A percentile compares a stretch with the other conserved stretches of the same genome.
Evolutionary conservation across 2,888 invertebrate genomes (phyloP).

Genomic region (Seira sanloemensis): DNA sequence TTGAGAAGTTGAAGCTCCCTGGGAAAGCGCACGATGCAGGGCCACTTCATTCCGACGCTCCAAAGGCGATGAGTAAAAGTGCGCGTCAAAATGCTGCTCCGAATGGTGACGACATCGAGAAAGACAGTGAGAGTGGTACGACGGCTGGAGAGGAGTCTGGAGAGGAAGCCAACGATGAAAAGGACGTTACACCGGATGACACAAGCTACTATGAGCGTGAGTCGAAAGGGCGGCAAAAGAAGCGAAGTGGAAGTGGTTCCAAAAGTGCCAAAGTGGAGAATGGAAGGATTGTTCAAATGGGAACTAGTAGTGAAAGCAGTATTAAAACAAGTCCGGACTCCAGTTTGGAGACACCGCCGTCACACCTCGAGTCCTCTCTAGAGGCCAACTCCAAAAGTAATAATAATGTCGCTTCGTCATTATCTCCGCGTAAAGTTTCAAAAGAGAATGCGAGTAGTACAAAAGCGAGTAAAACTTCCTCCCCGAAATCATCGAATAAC

Average conservation of each 20-base stretch:
- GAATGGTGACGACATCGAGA: constrained; percentile 38
- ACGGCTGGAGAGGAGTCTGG: constrained; percentile 36
- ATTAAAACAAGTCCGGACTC: constrained; percentile 56
- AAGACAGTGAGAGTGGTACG: constrained; percentile 50
- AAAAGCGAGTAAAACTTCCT: not conserved
- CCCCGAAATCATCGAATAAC: not conserved
- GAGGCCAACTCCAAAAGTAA: constrained; percentile 11
- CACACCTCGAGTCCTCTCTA: constrained; percentile 27
- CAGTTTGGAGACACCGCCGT: constrained; percentile 43
- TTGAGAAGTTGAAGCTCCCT: constrained; percentile 47
- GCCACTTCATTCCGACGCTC: constrained; percentile 42
- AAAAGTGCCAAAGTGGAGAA: constrained; percentile 54
- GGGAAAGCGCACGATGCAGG: constrained; percentile 49
- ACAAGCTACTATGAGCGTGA: constrained; percentile 14
- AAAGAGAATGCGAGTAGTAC: not conserved
- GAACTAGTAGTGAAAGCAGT: constrained; percentile 58
- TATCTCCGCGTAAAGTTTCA: not conserved
- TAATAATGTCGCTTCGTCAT: not conserved
- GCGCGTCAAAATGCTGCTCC: constrained; percentile 43
- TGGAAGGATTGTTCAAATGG: constrained; percentile 36
- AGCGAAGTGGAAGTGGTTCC: not conserved
- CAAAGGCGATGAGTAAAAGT: constrained; percentile 60
- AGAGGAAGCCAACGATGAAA: constrained; percentile 46
- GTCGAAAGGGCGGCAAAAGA: constrained; percentile 2
- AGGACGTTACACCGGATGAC: constrained; percentile 21